Evolutionary conservation across 64 coral and sea anemone genomes (phyloP).

Genomic region (Pocillopora verrucosa): DNA sequence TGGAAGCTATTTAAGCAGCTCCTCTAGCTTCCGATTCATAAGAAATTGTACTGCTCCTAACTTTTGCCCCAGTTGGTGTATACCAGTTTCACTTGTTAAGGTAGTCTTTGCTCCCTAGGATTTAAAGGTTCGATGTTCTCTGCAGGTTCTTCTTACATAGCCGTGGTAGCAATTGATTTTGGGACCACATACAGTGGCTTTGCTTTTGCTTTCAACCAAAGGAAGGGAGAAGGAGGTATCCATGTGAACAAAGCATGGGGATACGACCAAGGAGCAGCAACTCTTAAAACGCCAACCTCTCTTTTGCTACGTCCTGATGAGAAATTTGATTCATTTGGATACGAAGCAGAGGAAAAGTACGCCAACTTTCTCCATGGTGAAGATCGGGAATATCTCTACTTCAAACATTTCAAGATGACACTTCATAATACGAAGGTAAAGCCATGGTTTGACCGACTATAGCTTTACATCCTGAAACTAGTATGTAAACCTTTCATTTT

Average conservation of each 20-base stretch:
- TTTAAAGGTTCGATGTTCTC: not conserved
- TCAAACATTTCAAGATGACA: constrained; percentile 41
- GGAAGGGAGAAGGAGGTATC: not conserved
- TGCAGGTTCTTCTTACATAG: not conserved
- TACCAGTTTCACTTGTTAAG: too few species aligned
- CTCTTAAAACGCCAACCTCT: not conserved
- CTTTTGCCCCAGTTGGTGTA: too few species aligned
- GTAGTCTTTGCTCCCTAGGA: too few species aligned
- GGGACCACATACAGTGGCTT: constrained; percentile 30
- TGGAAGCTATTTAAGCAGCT: too few species aligned
- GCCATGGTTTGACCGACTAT: too few species aligned
- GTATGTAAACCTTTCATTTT: too few species aligned
- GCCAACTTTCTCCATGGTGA: not conserved
- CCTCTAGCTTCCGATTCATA: too few species aligned
- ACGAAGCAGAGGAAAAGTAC: constrained; percentile 32
- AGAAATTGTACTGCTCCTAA: too few species aligned
- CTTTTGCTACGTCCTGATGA: not conserved
- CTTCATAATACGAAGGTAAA: constrained; percentile 21
- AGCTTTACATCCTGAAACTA: too few species aligned
- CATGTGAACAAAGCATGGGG: constrained; percentile 10
- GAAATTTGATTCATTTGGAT: constrained; percentile 38
- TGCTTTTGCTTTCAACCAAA: constrained; percentile 4
- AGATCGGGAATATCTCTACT: not conserved
- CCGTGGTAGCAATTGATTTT: constrained; percentile 6
- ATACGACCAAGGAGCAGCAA: not conserved